A percentile compares a stretch with the other conserved stretches of the same genome.
These are phyloP conservation scores for Echinarachnius parma DNA, from an alignment of 53 echinoderm and acorn worm genomes.

Conservation along the genomic window DNA sequence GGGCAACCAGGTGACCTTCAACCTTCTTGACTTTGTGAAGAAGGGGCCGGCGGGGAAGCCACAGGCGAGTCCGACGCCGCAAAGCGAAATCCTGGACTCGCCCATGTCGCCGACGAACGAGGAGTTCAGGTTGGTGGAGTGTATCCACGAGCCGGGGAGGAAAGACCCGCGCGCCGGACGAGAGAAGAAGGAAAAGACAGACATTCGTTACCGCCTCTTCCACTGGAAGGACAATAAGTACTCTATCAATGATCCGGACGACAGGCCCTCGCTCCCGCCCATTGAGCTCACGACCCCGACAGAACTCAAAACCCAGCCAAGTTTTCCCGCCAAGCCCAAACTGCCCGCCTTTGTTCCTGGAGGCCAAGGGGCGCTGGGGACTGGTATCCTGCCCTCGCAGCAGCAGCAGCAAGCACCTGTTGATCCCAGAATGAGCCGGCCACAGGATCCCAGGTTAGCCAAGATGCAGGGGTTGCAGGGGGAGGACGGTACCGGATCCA, in stretches of 20 bases:
- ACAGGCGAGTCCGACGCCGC: constrained; percentile 1
- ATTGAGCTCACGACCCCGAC: constrained; percentile 90
- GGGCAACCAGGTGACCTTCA: constrained; percentile 45
- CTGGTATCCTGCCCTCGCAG: constrained; percentile 5
- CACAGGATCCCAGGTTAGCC: constrained; percentile 62
- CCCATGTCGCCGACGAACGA: constrained; percentile 38
- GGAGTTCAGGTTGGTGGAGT: constrained; percentile 71
- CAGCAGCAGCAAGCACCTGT: too few species aligned
- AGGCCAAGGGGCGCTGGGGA: constrained; percentile 1
- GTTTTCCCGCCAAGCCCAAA: constrained; percentile 39
- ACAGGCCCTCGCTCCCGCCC: constrained; percentile 74
- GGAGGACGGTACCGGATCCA: constrained; percentile 5
- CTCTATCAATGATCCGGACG: constrained; percentile 69
- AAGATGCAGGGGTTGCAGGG: constrained; percentile 10
- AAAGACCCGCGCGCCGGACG: constrained; percentile 70
- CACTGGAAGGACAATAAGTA: constrained; percentile 87
- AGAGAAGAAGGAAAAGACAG: constrained; percentile 68
- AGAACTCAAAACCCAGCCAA: constrained; percentile 69
- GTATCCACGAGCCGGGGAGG: constrained; percentile 58
- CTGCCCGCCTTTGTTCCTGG: not conserved
- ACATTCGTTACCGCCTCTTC: constrained; percentile 68
- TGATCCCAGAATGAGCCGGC: constrained; percentile 64
- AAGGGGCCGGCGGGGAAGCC: constrained; percentile 33
- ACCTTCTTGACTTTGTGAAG: constrained; percentile 58
- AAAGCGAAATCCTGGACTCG: constrained; percentile 41